Evolutionary conservation across 2,797 vertebrate genomes (phyloP).

Genomic region (Carapus acus): DNA sequence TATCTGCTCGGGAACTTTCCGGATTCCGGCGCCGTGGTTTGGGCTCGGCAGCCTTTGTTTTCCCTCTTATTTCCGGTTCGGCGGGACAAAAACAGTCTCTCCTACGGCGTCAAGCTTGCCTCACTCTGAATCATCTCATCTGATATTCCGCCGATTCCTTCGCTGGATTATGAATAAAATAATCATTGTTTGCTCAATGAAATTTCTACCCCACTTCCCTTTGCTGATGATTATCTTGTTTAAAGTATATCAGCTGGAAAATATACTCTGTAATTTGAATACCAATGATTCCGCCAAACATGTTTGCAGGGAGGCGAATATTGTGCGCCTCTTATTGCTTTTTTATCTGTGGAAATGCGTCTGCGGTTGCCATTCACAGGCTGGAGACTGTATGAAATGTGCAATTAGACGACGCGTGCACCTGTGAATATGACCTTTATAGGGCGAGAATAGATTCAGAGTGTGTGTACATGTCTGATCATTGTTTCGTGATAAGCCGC

Average conservation of each 20-base stretch:
- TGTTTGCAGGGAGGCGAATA: conserved; percentile 55
- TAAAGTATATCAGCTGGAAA: conserved; percentile 76
- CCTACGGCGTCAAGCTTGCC: conserved; percentile 26
- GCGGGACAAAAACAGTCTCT: conserved; percentile 19
- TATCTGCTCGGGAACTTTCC: conserved; percentile 9
- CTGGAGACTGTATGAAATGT: conserved; percentile 59
- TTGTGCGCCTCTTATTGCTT: conserved; percentile 58
- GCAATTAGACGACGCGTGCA: conserved; percentile 60
- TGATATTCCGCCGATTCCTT: conserved; percentile 56
- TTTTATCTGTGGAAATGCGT: conserved; percentile 66
- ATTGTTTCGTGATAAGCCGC: conserved; percentile 56
- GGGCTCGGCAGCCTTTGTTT: conserved; percentile 15
- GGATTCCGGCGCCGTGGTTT: conserved; percentile 11
- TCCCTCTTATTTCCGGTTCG: conserved; percentile 32
- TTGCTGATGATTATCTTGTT: conserved; percentile 73
- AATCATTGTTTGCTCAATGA: conserved; percentile 70
- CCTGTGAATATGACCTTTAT: conserved; percentile 67
- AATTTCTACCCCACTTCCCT: conserved; percentile 70
- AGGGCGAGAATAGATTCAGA: conserved; percentile 50
- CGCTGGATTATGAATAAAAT: conserved; percentile 70
- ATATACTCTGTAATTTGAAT: conserved; percentile 72
- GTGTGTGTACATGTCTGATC: conserved; percentile 45
- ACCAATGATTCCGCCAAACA: conserved; percentile 64
- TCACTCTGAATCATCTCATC: conserved; percentile 51
- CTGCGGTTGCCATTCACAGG: conserved; percentile 58